phyloP scores from a whole-genome alignment of 2,888 invertebrate species.

The Eueremaeus valkanovi region DNA sequence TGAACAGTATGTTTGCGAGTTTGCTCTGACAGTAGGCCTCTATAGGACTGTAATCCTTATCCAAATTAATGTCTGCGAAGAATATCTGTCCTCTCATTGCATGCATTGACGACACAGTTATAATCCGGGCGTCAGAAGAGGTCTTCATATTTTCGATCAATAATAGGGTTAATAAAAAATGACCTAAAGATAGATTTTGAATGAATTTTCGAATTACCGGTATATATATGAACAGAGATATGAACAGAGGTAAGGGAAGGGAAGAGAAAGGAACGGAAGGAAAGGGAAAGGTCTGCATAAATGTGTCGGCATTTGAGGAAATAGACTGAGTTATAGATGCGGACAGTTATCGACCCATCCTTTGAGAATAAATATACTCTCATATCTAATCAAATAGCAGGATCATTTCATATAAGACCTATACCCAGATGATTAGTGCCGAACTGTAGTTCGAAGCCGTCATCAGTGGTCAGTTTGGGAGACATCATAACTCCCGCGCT shows the following conservation, averaged over 20 bases:
- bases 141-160: constrained; percentile 43
- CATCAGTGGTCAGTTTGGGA: constrained; percentile 41
- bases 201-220: too few species aligned
- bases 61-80: constrained; percentile 49
- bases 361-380: too few species aligned
- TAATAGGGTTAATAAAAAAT: constrained; percentile 44
- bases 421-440: constrained; percentile 45
- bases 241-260: too few species aligned
- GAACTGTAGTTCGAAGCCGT: constrained; percentile 46
- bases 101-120: constrained; percentile 53
- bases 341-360: too few species aligned
- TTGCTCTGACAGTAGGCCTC: constrained; percentile 52
- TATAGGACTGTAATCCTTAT: constrained; percentile 47
- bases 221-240: too few species aligned
- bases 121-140: constrained; percentile 45
- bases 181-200: too few species aligned
- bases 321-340: too few species aligned
- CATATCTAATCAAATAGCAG: neutral
- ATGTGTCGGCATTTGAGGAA: too few species aligned
- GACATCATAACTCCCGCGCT: constrained; percentile 44
- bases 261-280: too few species aligned
- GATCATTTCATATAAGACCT: neutral
- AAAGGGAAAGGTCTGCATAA: too few species aligned
- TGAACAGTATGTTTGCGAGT: constrained; percentile 52
- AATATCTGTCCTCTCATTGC: constrained; percentile 50